Evolutionary conservation across 2,113 vertebrate species (phyloP).

Genomic region (Bos taurus): ARS-UCD2.0 NC_037328.1:23406001-23406500

Average conservation of each 20-base stretch:
- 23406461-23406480: neutral
- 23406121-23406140: neutral
- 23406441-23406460: neutral
- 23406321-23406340: neutral
- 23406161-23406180: neutral
- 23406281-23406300: neutral
- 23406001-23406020: neutral
- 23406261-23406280: neutral
- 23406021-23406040: neutral
- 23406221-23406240: neutral
- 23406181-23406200: neutral
- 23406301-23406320: neutral
- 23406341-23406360: neutral
- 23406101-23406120: neutral
- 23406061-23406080: neutral
- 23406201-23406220: neutral
- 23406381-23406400: neutral
- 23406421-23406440: constrained; percentile 1
- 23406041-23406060: neutral
- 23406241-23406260: neutral
- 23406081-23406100: neutral
- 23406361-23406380: neutral
- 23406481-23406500: neutral
- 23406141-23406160: neutral
- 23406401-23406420: neutral